Evolutionary conservation across 2,113 vertebrate species (phyloP).

Genomic region (Chelonoidis abingdonii): DNA sequence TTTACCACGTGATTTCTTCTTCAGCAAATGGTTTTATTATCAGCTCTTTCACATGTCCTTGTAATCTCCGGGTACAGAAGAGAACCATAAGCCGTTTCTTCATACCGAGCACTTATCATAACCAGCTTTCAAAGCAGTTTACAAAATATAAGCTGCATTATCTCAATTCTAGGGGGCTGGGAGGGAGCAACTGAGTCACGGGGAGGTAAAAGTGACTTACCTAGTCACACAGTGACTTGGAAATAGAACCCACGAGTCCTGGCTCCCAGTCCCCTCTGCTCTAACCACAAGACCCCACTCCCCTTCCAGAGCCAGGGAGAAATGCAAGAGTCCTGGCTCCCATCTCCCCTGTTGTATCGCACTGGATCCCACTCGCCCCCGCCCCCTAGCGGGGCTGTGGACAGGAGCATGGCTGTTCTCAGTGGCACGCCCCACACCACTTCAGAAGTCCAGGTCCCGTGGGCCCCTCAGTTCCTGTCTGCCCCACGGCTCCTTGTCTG

Average conservation of each 20-base stretch:
- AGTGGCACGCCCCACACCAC: too few species aligned
- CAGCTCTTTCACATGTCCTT: neutral
- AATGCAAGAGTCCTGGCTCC: too few species aligned
- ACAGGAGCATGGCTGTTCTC: neutral
- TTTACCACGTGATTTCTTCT: neutral
- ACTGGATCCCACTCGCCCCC: too few species aligned
- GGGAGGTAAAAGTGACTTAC: neutral
- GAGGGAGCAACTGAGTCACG: too few species aligned
- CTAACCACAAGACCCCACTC: too few species aligned
- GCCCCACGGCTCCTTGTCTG: neutral
- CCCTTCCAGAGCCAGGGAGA: too few species aligned
- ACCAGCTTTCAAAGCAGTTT: neutral
- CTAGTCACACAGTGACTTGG: neutral
- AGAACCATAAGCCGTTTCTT: neutral
- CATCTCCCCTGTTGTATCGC: too few species aligned
- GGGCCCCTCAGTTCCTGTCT: accelerated
- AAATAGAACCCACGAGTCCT: neutral
- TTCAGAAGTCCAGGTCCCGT: neutral
- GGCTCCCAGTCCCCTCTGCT: neutral
- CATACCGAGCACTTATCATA: neutral
- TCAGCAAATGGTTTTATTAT: neutral
- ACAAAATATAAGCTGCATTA: too few species aligned
- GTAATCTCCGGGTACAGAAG: neutral
- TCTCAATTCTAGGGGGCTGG: too few species aligned
- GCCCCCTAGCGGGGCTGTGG: neutral